Conservation (phyloP, 2,113 vertebrate genomes). For the Buteo buteo region DNA sequence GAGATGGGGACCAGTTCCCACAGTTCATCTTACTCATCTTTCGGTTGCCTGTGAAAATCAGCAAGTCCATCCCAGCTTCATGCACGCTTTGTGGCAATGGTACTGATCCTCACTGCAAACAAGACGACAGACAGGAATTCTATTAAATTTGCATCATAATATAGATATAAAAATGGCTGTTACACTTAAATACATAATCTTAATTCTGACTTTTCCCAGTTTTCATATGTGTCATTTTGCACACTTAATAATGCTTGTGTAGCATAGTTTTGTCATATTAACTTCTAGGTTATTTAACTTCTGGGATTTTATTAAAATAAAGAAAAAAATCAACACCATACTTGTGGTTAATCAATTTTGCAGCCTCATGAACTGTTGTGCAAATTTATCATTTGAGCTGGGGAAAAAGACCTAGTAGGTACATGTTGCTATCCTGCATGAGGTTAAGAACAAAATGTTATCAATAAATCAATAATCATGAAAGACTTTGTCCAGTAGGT, state of each 20-base stretch:
- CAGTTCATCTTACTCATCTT: neutral
- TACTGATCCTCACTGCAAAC: accelerated
- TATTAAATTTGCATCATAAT: neutral
- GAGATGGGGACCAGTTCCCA: neutral
- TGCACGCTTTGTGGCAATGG: neutral
- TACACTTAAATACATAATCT: neutral
- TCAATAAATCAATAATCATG: too few species aligned
- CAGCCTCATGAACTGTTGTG: neutral
- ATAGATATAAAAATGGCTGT: neutral
- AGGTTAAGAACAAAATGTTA: neutral
- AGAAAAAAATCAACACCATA: accelerated
- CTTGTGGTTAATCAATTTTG: neutral
- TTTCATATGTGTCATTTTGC: neutral
- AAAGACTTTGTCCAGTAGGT: neutral
- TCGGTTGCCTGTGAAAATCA: neutral
- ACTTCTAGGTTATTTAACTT: neutral
- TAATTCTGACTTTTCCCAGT: neutral
- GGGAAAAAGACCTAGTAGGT: neutral
- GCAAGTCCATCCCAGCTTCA: neutral
- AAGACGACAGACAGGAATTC: neutral
- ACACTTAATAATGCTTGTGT: neutral
- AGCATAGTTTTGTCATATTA: neutral
- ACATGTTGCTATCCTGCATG: accelerated
- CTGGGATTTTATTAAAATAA: neutral
- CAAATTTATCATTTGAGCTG: neutral